Evolutionary conservation across 2,797 vertebrate genomes (phyloP), one percentile per base, ranked within the genome.

Genomic region (Alca torda): DNA sequence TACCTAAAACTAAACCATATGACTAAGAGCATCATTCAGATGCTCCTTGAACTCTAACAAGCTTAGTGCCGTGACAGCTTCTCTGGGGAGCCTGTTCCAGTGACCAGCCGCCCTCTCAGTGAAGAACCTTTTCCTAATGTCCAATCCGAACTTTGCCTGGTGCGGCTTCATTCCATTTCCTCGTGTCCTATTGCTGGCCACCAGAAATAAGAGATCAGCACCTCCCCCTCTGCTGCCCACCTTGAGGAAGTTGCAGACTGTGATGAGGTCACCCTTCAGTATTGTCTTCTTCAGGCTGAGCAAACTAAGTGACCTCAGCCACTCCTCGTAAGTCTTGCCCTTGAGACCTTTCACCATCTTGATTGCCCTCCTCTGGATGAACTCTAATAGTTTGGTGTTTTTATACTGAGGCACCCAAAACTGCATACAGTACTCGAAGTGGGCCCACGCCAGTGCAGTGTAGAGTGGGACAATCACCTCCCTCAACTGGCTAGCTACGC

Each of bases 401-500:
- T 61, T 53, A 35, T 26, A 53, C 8, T 63, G 26, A 72, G 26
- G 16, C 6, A n/a, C 67, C 23, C 28, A 26, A 81, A 69, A 26
- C 64, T 41, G 14, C 23, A 28, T 16, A 13, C 10, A 51, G 8
- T 25, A 35, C 35, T 56, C 1, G 0, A 41, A 30, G 16, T 31
- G 60, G 18, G 19, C 10, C n/a, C 2, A 2, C 35, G 41, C 17
- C 45, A 43, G 11, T 31, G 37, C 21, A 25, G 35, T 30, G 20
- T 20, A 57, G 37, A 43, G 20, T 50, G 7, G n/a, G 25, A 67
- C 13, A 59, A 59, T 67, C 37, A 35, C 16, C 6, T 65, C 24
- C 24, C 16, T 41, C 1, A 1, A 19, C 15, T 2, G 2, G 13
- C 50, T 33, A 18, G 14, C 17, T 5, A 20, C 21, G 48, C 17